Conservation (phyloP, 2,113 vertebrate genomes). For the Mionectes macconnelli region DNA sequence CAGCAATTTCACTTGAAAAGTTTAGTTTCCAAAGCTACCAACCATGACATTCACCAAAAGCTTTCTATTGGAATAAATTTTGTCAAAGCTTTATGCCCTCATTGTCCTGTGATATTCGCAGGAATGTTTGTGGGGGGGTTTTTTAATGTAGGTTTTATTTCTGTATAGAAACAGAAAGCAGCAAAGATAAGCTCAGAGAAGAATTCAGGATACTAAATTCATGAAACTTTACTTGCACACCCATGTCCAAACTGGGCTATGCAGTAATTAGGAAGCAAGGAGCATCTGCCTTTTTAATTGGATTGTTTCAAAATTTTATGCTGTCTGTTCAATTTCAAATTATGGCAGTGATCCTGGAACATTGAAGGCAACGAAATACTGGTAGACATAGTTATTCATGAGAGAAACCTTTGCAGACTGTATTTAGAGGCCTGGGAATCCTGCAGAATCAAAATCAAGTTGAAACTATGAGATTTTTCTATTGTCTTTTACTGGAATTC, state of each 20-base stretch:
- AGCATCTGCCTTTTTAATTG: neutral
- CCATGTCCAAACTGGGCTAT: neutral
- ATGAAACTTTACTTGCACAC: neutral
- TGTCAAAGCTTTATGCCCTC: neutral
- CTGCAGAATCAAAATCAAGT: neutral
- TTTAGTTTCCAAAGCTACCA: neutral
- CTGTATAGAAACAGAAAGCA: neutral
- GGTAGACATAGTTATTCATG: neutral
- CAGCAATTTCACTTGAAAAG: neutral
- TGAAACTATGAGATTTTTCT: neutral
- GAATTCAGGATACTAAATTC: neutral
- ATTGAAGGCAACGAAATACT: neutral
- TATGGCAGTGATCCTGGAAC: neutral
- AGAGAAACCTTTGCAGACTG: neutral
- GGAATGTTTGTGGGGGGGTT: too few relatives aligned
- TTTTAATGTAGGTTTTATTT: neutral
- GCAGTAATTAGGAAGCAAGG: neutral
- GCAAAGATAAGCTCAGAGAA: neutral
- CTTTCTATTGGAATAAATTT: neutral
- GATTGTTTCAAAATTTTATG: conserved; percentile 15
- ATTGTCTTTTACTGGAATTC: neutral
- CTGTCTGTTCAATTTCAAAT: conserved; percentile 12
- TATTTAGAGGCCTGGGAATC: neutral
- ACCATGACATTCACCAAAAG: neutral
- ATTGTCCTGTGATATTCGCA: neutral